These are phyloP conservation scores for Phrynocephalus vlangalii DNA, from an alignment of 2,797 vertebrate species.

Conservation along the genomic window DNA sequence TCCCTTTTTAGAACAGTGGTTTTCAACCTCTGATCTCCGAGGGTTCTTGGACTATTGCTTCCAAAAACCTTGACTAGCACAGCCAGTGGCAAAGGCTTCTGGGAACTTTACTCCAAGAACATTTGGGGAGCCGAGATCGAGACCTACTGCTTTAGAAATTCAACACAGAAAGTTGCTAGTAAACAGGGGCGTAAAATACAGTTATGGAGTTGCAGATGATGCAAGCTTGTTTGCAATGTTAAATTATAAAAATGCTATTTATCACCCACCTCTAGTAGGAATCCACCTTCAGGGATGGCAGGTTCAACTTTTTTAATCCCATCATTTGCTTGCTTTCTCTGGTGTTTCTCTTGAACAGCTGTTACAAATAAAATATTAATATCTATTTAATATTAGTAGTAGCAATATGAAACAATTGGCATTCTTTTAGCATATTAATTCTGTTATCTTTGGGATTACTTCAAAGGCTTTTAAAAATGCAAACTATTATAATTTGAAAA, in stretches of 20 bases:
- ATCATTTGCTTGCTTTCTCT: slow-evolving; percentile 69
- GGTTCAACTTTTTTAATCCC: slow-evolving; percentile 70
- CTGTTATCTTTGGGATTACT: background rate
- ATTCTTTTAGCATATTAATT: background rate
- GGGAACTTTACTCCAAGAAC: no score
- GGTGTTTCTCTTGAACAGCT: slow-evolving; percentile 85
- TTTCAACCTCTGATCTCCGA: no score
- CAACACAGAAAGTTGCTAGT: no score
- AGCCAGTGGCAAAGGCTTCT: no score
- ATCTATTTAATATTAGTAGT: background rate
- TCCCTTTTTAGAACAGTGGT: background rate
- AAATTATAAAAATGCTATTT: slow-evolving; percentile 36
- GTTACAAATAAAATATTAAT: slow-evolving; percentile 56
- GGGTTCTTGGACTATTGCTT: no score
- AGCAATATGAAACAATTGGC: background rate
- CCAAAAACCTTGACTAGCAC: no score
- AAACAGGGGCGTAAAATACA: background rate
- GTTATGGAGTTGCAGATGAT: background rate
- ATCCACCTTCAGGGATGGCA: slow-evolving; percentile 80
- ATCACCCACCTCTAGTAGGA: slow-evolving; percentile 85
- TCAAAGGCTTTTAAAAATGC: background rate
- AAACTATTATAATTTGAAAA: slow-evolving; percentile 2
- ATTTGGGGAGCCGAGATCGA: no score
- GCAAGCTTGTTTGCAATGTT: background rate
- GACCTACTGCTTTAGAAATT: no score